Evolutionary conservation across 1,140 invertebrate genomes (phyloP), one percentile per base, ranked within the genome.

Genomic region (Cydia splendana): DNA sequence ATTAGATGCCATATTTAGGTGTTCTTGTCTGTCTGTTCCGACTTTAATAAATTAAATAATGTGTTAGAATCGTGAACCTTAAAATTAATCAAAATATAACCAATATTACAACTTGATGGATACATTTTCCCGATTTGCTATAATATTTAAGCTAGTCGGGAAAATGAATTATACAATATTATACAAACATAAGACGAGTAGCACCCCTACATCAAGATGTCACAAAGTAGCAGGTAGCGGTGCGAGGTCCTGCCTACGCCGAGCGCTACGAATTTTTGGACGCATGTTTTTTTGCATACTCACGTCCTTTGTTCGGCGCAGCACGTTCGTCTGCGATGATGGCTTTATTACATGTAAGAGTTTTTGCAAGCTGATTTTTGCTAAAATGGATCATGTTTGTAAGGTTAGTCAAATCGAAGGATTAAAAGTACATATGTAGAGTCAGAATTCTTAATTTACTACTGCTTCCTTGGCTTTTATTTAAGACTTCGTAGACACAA

Each of bases 191-290:
- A 51, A 45, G 18, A 75, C n/a, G 20, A 42, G 82, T 76, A 80
- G 67, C 87, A 91, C 65, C 91, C 91, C 90, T 92, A 87, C 65
- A 79, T 88, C 84, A 91, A 91, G 88, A 88, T 87, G 89, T 88
- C 87, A 88, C 87, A 90, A 89, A 91, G 85, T 91, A 91, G 91
- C 89, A 91, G 89, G 89, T 91, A 91, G 83, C 83, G 78, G 84
- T 84, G 82, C 85, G 83, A 84, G 81, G 81, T 81, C 83, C 79
- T 80, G 80, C 82, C 86, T 84, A 24, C 20, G 57, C n/a, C 87
- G 82, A 87, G 81, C 80, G 81, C 79, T 87, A 87, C 84, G 76
- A 91, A 87, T 90, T 90, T 92, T 91, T 84, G 87, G 85, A 81
- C 84, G 30, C 77, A 69, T 77, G 82, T 87, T 88, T 89, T 65